Evolutionary conservation across 2,113 vertebrate genomes (phyloP).

Genomic region (Esox niger): DNA sequence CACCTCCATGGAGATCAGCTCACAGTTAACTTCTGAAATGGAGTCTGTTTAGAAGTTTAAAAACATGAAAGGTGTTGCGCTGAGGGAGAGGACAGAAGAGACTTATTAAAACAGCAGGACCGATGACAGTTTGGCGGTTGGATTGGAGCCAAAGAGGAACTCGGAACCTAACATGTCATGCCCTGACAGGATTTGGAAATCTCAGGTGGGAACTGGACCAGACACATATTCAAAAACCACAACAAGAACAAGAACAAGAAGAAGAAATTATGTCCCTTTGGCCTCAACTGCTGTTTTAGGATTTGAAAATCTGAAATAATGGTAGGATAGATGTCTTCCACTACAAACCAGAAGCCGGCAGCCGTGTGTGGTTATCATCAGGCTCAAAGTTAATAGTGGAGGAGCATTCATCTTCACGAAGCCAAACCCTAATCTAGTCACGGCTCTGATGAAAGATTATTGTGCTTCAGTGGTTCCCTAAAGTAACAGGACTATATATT

Average conservation of each 20-base stretch:
- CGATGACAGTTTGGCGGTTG: slow-evolving; percentile 55
- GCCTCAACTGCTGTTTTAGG: slow-evolving; percentile 26
- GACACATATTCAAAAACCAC: too few relatives aligned
- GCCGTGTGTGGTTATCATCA: slow-evolving; percentile 38
- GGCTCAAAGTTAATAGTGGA: slow-evolving; percentile 36
- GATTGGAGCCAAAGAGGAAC: slow-evolving; percentile 84
- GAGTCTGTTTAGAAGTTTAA: slow-evolving; percentile 45
- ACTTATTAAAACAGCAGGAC: slow-evolving; percentile 83
- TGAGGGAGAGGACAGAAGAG: slow-evolving; percentile 56
- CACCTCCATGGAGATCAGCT: slow-evolving; percentile 18
- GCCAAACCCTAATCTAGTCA: slow-evolving; percentile 63
- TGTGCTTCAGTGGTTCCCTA: slow-evolving; percentile 11
- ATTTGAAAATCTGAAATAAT: slow-evolving; percentile 11
- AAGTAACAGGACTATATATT: slow-evolving; percentile 23
- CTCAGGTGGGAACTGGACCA: neutral
- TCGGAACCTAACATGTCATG: slow-evolving; percentile 77
- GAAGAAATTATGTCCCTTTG: too few relatives aligned
- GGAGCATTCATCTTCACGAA: slow-evolving; percentile 21
- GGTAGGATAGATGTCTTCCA: slow-evolving; percentile 21
- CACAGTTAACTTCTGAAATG: slow-evolving; percentile 44
- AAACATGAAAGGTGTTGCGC: slow-evolving; percentile 63
- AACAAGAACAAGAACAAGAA: too few relatives aligned
- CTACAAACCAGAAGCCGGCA: neutral
- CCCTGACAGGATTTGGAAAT: slow-evolving; percentile 68
- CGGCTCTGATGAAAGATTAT: slow-evolving; percentile 53